Evolutionary conservation across 2,113 vertebrate species (phyloP).

Genomic region (Sinocyclocheilus anshuiensis): DNA sequence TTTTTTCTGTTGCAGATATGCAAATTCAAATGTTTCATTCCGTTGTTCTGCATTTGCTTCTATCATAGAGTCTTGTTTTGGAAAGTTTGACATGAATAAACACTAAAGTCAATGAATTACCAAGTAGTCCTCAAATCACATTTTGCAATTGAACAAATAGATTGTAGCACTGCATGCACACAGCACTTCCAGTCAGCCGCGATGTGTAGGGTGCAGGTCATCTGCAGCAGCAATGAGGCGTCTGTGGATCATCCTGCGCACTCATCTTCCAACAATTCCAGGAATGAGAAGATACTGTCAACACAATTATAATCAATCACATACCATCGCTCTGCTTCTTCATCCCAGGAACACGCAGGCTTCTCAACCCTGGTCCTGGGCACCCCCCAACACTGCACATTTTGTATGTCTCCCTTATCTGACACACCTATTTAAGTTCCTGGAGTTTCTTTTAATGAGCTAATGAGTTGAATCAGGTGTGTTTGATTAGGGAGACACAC

Average conservation of each 20-base stretch:
- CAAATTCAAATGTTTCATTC: not conserved
- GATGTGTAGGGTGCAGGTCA: not conserved
- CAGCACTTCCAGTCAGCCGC: not conserved
- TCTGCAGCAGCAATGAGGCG: conserved; percentile 2
- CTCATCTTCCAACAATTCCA: conserved; percentile 39
- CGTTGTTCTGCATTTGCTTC: not conserved
- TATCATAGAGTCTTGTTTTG: not conserved
- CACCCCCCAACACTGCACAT: no score
- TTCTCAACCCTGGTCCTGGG: no score
- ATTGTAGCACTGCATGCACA: not conserved
- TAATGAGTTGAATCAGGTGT: no score
- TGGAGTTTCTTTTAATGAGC: no score
- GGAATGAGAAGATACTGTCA: conserved; percentile 44
- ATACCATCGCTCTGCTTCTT: not conserved
- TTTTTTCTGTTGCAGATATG: not conserved
- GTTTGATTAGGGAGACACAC: no score
- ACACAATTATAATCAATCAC: conserved; percentile 10
- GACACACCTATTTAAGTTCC: no score
- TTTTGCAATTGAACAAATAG: not conserved
- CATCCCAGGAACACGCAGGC: not conserved
- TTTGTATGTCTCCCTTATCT: no score
- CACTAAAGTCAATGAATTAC: not conserved
- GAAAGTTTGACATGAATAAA: not conserved
- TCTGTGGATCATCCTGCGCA: not conserved
- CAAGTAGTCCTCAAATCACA: not conserved